A percentile compares a stretch with the other conserved stretches of the same genome.
These are phyloP conservation scores for Aplysina aerophoba DNA, from an alignment of 37 sponge, comb jelly and placozoan genomes.

Conservation along the genomic window DNA sequence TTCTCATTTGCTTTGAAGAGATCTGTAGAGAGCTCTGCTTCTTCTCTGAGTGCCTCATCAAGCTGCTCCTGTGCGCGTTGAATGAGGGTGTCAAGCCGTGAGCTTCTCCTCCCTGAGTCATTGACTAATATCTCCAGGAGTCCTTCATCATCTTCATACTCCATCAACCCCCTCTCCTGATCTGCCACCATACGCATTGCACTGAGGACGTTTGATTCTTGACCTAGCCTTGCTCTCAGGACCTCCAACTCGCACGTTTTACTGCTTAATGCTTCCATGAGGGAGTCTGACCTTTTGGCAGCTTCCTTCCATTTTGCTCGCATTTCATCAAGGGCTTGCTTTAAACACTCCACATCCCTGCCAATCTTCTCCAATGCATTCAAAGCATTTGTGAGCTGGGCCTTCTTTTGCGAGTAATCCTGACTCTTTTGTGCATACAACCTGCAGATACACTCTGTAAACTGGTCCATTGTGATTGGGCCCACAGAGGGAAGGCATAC, in stretches of 20 bases:
- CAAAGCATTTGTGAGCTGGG: slow-evolving; percentile 53
- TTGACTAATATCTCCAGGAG: slow-evolving; percentile 39
- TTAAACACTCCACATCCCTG: slow-evolving; percentile 43
- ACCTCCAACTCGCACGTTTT: slow-evolving; percentile 59
- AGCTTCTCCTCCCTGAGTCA: slow-evolving; percentile 26
- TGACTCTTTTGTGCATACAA: slow-evolving; percentile 52
- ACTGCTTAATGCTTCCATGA: slow-evolving; percentile 50
- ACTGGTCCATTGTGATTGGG: slow-evolving; percentile 48
- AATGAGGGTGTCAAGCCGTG: slow-evolving; percentile 51
- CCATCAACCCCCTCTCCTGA: slow-evolving; percentile 59
- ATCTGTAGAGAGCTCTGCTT: slow-evolving; percentile 26
- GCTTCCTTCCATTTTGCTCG: slow-evolving; percentile 31
- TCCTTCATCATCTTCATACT: slow-evolving; percentile 60
- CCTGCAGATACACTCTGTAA: slow-evolving; percentile 61
- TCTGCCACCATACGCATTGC: slow-evolving; percentile 71
- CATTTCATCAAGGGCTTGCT: slow-evolving; percentile 36
- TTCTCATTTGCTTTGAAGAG: slow-evolving; percentile 44
- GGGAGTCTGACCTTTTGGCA: background rate
- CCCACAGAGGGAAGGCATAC: slow-evolving; percentile 61
- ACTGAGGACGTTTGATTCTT: slow-evolving; percentile 53
- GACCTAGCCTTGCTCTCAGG: slow-evolving; percentile 55
- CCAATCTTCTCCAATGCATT: slow-evolving; percentile 30
- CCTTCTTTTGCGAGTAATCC: background rate
- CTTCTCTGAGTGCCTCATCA: slow-evolving; percentile 41
- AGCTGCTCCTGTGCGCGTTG: slow-evolving; percentile 38